Base-by-base conservation (phyloP, 1,140 invertebrate genomes). In the Drosophila cardini region DNA sequence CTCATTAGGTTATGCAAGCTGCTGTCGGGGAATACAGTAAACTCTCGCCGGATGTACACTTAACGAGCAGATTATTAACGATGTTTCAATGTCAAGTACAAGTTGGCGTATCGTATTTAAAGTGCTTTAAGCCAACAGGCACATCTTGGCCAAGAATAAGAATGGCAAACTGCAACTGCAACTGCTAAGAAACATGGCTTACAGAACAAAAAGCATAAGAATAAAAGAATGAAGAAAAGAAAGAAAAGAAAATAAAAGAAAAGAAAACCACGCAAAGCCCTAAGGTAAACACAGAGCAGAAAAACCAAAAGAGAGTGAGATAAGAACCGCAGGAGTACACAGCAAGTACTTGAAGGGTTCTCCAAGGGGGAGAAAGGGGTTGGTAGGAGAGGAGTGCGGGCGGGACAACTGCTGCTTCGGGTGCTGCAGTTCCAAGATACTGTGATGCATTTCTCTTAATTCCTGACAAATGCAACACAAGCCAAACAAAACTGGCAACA, bases 361-460 rank as follows among this genome's bases (percentile, higher is more conserved):
- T n/a, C n/a, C n/a, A n/a, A n/a, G n/a, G n/a, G n/a, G n/a, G n/a
- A n/a, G n/a, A n/a, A n/a, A n/a, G n/a, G 34, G 60, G 26, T 26
- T 40, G 6, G n/a, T 11, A 3, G 10, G n/a, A 26, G 21, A 0
- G 21, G 21, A 26, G 21, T 3, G 21, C 1, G 21, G 34, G 58
- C 13, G 15, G 26, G n/a, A 13, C 11, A 3, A 15, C 13, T 4
- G 52, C 21, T 10, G 38, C 21, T 64, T 26, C 21, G 30, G 26
- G 18, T 32, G 48, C 68, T 46, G 13, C 53, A 32, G 36, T 26
- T 50, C 5, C 46, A 40, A 48, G 42, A 64, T 43, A 52, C 13
- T 82, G 69, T 65, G 57, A 46, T 87, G 83, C 79, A 83, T 76
- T 86, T 86, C 76, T 86, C 79, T 87, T 83, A 86, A 83, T 87